These are phyloP conservation scores for Nothobranchius kuhntae DNA, from an alignment of 2,113 vertebrate genomes.

Conservation along the genomic window DNA sequence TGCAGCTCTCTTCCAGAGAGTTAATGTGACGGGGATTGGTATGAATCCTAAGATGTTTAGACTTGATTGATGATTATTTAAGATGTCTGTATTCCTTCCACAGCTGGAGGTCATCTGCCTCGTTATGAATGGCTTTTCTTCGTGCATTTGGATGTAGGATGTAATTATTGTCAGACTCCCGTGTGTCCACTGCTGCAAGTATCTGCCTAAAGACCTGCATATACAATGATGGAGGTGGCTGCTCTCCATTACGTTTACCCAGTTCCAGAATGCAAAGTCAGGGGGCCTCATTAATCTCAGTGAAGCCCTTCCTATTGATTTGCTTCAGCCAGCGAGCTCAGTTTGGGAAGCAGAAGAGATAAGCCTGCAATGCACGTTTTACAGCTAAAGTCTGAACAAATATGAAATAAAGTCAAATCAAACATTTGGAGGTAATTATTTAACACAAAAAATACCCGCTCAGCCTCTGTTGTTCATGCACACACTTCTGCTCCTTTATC, in stretches of 20 bases:
- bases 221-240: slow-evolving; percentile 33
- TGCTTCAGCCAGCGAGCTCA: not conserved
- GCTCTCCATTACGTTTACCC: slow-evolving; percentile 32
- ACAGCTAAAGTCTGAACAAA: not conserved
- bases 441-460: not conserved
- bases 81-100: not conserved
- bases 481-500: not conserved
- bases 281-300: slow-evolving; percentile 35
- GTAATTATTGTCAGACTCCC: slow-evolving; percentile 16
- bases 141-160: not conserved
- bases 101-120: not conserved
- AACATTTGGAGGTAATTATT: not conserved
- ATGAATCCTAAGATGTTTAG: slow-evolving; percentile 1
- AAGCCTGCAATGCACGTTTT: not conserved
- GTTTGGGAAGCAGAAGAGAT: not conserved
- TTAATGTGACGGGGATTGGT: slow-evolving; percentile 6
- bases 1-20: slow-evolving; percentile 1
- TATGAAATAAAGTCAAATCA: not conserved
- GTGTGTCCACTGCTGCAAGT: slow-evolving; percentile 5
- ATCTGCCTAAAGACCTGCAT: slow-evolving; percentile 21
- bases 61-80: not conserved
- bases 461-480: not conserved
- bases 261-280: slow-evolving; percentile 35
- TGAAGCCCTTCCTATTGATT: slow-evolving; percentile 21
- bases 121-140: not conserved